These are phyloP conservation scores for Lophura swinhoii DNA, from an alignment of 2,797 vertebrate species.

Conservation along the genomic window DNA sequence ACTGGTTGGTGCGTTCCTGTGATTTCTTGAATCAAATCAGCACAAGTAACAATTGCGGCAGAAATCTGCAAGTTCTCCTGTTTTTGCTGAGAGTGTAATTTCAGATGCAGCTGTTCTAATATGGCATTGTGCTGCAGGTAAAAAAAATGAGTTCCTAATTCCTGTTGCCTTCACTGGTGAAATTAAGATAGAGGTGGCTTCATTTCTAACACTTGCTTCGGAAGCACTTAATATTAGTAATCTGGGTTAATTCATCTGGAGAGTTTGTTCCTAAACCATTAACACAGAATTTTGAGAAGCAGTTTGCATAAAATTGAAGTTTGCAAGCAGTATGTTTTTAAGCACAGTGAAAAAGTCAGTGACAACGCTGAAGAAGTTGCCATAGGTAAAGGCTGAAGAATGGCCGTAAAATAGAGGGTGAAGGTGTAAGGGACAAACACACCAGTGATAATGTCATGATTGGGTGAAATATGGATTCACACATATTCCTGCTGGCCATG, in stretches of 20 bases:
- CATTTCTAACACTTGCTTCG: neutral
- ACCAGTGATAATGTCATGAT: neutral
- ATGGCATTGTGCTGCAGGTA: neutral
- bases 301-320: neutral
- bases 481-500: neutral
- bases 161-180: rapidly evolving
- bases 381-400: neutral
- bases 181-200: neutral
- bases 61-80: neutral
- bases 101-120: neutral
- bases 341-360: neutral
- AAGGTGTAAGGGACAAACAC: neutral
- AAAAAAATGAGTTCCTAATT: neutral
- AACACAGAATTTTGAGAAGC: neutral
- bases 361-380: neutral
- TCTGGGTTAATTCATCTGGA: neutral
- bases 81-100: neutral
- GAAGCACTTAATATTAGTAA: neutral
- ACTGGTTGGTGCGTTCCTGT: neutral
- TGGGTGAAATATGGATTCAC: neutral
- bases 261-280: neutral
- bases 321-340: neutral
- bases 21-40: neutral
- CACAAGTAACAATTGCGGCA: neutral
- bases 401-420: neutral